Percentiles rank a stretch among this genome's conserved stretches.
phyloP scores from a whole-genome alignment of 1,140 invertebrate genomes.

The Oreohelix idahoensis region DNA sequence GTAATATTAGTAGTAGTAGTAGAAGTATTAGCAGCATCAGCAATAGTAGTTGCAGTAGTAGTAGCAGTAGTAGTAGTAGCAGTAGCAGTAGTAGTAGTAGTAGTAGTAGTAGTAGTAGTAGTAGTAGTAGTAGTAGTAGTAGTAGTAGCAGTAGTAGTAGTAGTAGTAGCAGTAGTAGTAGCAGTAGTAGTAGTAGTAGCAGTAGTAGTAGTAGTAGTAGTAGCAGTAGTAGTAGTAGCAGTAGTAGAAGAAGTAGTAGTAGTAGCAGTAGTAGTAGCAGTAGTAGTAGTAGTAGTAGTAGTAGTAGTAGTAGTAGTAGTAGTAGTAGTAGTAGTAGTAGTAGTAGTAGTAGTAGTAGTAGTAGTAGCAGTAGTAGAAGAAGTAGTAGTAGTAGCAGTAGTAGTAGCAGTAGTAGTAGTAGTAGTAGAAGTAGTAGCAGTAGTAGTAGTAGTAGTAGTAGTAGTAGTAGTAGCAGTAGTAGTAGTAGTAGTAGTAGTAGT shows the following conservation, averaged over 20 bases:
- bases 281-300: too few species aligned
- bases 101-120: constrained; percentile 7
- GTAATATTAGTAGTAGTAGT: constrained; percentile 9
- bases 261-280: neutral
- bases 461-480: neutral
- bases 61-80: constrained; percentile 22
- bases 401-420: neutral
- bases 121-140: constrained; percentile 17
- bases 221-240: constrained; percentile 1
- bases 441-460: constrained; percentile 4
- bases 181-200: constrained; percentile 28
- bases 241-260: too few species aligned
- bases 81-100: constrained; percentile 8
- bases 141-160: constrained; percentile 35
- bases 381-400: neutral
- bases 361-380: neutral
- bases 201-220: constrained; percentile 3
- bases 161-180: constrained; percentile 38
- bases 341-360: neutral
- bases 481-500: neutral
- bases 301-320: too few species aligned
- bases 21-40: constrained; percentile 34
- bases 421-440: neutral
- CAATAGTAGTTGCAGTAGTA: neutral
- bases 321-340: neutral